Evolutionary conservation across 92 coral and sea anemone genomes (phyloP), one percentile per base, ranked within the genome.

Genomic region (Micromussa lordhowensis): DNA sequence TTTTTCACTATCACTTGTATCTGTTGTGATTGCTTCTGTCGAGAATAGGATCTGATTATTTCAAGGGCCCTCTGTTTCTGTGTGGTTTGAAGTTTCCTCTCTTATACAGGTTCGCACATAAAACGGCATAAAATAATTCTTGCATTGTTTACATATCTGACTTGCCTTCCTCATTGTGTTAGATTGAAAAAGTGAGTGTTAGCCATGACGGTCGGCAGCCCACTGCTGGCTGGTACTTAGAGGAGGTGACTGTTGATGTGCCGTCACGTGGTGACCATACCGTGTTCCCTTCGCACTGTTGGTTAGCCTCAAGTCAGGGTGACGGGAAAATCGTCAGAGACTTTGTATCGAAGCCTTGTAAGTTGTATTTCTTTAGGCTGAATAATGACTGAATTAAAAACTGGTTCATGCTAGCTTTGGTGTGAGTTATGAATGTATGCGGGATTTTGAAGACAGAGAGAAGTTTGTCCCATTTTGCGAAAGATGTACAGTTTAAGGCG

Each of bases 221-320:
- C 66, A 85, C 90, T 32, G 78, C 94, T 55, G 99, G 99, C 18
- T 98, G 98, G 98, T 98, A 83, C 92, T 91, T 98, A 82, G 99
- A 98, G 88, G 99, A 98, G 88, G 94, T 98, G 4, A 95, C 96
- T 4, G 99, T 98, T 36, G 97, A 93, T 61, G 99, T 98, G 26
- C 99, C 99, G 11, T 93, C 96, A 84, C 98, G 96, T 78, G 98
- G 90, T 17, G 99, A 98, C 79, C 98, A 94, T 89, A 93, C 92
- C 31, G 99, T 98, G 90, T 98, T 98, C 76, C 98, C 99, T 24
- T 98, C 96, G 57, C 92, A 91, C 87, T 91, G 98, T 75, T 98
- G 99, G 99, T 55, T 98, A 51, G 95, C 97, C 21, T 92, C 92
- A 30, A 95, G 81, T 40, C 93, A 91, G 66, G 99, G 99, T 26